Evolutionary conservation across 2,113 vertebrate species (phyloP), one percentile per base, ranked within the genome.

Genomic region (Neolamprologus tretocephalus): DNA sequence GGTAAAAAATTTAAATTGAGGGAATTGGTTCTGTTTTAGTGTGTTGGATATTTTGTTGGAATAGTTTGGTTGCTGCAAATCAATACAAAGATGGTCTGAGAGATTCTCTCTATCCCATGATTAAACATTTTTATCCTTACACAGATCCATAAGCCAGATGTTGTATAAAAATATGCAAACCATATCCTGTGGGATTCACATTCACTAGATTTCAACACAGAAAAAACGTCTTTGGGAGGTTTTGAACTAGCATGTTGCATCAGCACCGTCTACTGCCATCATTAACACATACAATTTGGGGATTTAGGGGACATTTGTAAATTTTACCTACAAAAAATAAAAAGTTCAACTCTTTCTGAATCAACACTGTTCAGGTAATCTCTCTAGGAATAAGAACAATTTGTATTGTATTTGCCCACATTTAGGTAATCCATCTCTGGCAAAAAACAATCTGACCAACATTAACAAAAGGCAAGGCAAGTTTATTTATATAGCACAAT

Each of bases 1-100:
- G n/a, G 26, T 0, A 8, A n/a, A 28, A 31, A 31, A 9, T 3
- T 47, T 0, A 9, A 33, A 17, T 33, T 7, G 0, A 2, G 8
- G 40, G 40, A 75, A 17, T 16, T 45, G 40, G 42, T 58, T 82
- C 12, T 21, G 26, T 33, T 73, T 73, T 73, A 40, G 5, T 75
- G 71, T 75, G 14, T 10, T 75, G 23, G 42, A 1, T 47, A 28
- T 75, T 75, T 75, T 75, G 3, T 26, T 75, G 6, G 68, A 47
- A 1, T 75, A 1, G 37, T 45, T 45, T 47, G 42, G 21, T 45
- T 26, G 1, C 68, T 73, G 13, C 40, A 73, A 26, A 73, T 26
- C 68, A 73, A 45, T 73, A 45, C 8, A 28, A 47, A 73, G 9
- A 11, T 19, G 9, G 23, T 75, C 71, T 75, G 16, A 49, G 71